Conservation (phyloP, 2,113 vertebrate genomes). For the Rhinogobius similis region DNA sequence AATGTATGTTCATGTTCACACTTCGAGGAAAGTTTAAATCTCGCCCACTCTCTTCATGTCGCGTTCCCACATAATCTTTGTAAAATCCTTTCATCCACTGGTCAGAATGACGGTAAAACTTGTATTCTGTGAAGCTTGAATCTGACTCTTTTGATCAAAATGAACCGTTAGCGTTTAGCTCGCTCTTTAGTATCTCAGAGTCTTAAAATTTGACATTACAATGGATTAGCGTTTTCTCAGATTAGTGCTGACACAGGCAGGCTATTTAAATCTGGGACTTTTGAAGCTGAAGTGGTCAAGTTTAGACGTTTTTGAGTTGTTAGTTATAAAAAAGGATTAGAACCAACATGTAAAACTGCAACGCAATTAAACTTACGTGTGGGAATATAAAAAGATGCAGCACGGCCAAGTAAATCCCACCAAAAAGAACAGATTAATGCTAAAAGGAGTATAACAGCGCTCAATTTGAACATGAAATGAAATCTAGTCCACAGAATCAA, state of each 20-base stretch:
- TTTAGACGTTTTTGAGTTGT: not conserved
- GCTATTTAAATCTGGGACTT: not conserved
- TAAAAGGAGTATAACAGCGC: not conserved
- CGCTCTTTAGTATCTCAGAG: not conserved
- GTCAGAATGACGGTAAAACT: not conserved
- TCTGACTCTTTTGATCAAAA: not conserved
- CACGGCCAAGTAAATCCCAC: not conserved
- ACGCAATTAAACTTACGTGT: not conserved
- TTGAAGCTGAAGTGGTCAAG: constrained; percentile 7
- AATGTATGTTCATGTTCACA: too few relatives aligned
- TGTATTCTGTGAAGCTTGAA: not conserved
- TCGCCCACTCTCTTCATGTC: not conserved
- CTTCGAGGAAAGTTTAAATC: too few relatives aligned
- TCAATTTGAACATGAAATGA: too few relatives aligned
- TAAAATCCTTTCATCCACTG: not conserved
- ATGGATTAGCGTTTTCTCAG: not conserved
- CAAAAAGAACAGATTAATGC: not conserved
- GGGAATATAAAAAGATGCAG: not conserved
- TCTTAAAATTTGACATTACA: not conserved
- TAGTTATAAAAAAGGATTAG: not conserved
- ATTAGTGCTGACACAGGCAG: not conserved
- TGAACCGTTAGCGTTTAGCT: not conserved
- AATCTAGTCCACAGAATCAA: not conserved
- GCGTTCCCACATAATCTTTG: not conserved
- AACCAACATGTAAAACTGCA: not conserved